phyloP scores from a whole-genome alignment of 2,113 vertebrate genomes.

The Hippoglossus stenolepis region DNA sequence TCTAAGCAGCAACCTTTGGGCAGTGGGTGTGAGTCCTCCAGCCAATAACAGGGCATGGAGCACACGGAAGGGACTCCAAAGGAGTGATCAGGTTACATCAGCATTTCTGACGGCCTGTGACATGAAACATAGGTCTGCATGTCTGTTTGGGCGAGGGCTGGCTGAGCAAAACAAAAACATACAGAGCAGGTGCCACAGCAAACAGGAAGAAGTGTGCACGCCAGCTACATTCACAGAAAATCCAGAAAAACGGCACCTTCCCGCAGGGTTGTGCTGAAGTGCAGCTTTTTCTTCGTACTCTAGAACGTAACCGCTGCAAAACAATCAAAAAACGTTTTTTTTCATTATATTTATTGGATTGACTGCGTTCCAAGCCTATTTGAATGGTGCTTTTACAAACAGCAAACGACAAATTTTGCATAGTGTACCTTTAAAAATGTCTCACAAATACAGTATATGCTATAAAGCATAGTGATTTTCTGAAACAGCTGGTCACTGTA shows the following conservation, averaged over 20 bases:
- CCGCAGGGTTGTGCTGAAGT: not conserved
- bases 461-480: no score
- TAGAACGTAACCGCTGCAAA: no score
- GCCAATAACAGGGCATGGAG: not conserved
- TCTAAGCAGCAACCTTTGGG: not conserved
- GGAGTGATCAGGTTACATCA: not conserved
- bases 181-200: no score
- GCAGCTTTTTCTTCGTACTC: no score
- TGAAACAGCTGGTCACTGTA: no score
- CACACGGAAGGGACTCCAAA: not conserved
- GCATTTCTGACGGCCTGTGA: not conserved
- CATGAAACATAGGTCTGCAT: not conserved
- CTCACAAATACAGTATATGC: no score
- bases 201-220: not conserved
- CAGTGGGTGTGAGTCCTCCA: slow-evolving; percentile 5
- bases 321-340: no score
- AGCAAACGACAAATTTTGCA: no score
- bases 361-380: no score
- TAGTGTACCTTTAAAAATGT: no score
- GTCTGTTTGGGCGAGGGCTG: not conserved
- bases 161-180: not conserved
- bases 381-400: no score
- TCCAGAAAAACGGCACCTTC: not conserved
- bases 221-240: not conserved
- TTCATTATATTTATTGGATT: no score